Evolutionary conservation across 2,888 invertebrate genomes (phyloP).

Genomic region (Tetranychus piercei): DNA sequence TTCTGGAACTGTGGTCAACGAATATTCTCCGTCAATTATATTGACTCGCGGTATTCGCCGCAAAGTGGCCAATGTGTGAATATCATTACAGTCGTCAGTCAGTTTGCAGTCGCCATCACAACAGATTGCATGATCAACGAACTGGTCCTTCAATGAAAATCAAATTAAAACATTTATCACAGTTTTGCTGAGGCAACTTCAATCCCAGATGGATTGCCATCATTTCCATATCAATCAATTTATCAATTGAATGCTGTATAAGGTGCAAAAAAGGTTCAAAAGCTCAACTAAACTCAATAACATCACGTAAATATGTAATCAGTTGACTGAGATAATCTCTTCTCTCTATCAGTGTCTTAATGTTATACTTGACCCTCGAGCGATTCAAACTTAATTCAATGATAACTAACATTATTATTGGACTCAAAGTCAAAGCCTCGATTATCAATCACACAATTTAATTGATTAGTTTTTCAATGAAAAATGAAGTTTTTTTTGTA

Average conservation of each 20-base stretch:
- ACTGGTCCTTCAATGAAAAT: not conserved
- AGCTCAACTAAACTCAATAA: too few species aligned
- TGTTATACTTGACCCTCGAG: too few species aligned
- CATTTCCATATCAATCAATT: not conserved
- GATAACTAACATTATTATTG: not conserved
- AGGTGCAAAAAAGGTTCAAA: too few species aligned
- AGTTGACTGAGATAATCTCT: not conserved
- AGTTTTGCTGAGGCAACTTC: not conserved
- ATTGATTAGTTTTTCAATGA: not conserved
- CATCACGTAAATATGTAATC: not conserved
- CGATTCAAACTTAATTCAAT: too few species aligned
- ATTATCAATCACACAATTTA: not conserved
- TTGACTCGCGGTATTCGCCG: not conserved
- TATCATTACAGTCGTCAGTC: not conserved
- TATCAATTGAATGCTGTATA: too few species aligned
- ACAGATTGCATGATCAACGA: constrained; percentile 4
- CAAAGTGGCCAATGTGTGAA: not conserved
- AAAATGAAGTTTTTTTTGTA: too few species aligned
- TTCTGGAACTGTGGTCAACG: constrained; percentile 5
- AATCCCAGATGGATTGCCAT: not conserved
- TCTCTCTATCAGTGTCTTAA: not conserved
- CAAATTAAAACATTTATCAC: not conserved
- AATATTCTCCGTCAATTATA: constrained; percentile 7
- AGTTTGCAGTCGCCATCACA: not conserved
- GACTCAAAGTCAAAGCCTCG: not conserved